Base-by-base conservation (phyloP, 1,140 invertebrate species). In the Aphidius ervi region DNA sequence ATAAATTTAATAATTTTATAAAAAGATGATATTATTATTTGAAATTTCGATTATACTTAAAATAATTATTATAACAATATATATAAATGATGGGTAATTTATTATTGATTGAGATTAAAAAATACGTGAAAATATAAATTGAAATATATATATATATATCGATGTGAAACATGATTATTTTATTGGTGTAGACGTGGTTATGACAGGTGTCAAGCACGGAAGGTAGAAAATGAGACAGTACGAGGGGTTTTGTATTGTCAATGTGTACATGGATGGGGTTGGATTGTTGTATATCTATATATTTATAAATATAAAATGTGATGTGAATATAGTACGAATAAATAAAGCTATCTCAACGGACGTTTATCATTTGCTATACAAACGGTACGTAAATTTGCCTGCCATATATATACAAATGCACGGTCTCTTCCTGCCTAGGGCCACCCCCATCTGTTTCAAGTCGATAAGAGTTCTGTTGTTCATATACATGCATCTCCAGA, bases 291-390 rank as follows among this genome's bases (percentile, higher is more conserved):
- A 31, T 31, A 41, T 9, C 23, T 31, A 56, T 45, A 37, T 45
- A 42, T 52, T 10, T 42, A 10, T 39, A 39, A 10, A 54, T 31
- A 50, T 10, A 46, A 47, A 41, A 10, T 9, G 57, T 47, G 43
- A 5, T 46, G 66, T 67, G 69, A 70, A 69, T 67, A 71, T 66
- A 67, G 70, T 66, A 71, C 74, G 71, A 79, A 79, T 79, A 79
- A 79, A 79, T 79, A 79, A 79, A 79, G 76, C 74, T 79, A 79
- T 79, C 77, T 78, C 74, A 68, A 68, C 68, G 68, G 66, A 68
- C 77, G 74, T 79, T 78, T 79, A 79, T 79, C 77, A 79, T 78
- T 77, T 72, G 71, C 75, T 79, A 79, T 78, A 75, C 75, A 69
- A 73, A 71, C 71, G 67, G 70, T 73, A 68, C 77, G 74, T 79